Evolutionary conservation across 2,888 invertebrate genomes (phyloP).

Genomic region (Amblyjoppa proteus): DNA sequence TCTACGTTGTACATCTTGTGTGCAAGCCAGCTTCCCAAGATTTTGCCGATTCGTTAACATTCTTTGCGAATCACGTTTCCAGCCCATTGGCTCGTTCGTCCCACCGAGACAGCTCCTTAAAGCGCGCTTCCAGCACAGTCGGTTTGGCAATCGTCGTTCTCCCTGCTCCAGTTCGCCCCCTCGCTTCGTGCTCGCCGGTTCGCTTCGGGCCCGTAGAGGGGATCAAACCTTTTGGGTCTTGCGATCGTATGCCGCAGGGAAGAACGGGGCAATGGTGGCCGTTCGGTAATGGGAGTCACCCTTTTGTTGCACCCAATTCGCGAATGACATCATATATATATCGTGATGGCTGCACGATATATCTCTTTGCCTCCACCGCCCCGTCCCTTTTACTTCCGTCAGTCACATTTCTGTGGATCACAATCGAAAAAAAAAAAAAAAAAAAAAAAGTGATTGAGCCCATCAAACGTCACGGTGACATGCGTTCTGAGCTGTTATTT

Average conservation of each 20-base stretch:
- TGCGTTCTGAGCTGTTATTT: no score
- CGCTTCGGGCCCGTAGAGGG: no score
- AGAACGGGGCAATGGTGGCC: no score
- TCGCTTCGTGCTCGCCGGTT: not conserved
- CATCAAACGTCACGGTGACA: no score
- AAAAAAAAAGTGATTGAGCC: no score
- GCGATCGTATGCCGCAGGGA: no score
- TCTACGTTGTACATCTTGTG: slow-evolving; percentile 76
- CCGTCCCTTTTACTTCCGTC: not conserved
- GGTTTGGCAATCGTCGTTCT: slow-evolving; percentile 33
- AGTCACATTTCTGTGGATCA: not conserved
- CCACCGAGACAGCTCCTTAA: slow-evolving; percentile 23
- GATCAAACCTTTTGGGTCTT: no score
- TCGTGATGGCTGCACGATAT: no score
- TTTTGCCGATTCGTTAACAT: slow-evolving; percentile 82
- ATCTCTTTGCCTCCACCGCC: not conserved
- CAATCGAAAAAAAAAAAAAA: no score
- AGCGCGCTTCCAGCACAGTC: slow-evolving; percentile 35
- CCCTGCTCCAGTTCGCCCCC: not conserved
- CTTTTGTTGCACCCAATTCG: no score
- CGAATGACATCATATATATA: no score
- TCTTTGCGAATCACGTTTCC: slow-evolving; percentile 76
- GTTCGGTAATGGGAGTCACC: no score
- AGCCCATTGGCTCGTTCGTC: slow-evolving; percentile 38
- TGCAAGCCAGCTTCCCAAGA: slow-evolving; percentile 64